Base-by-base conservation (phyloP, 2,797 vertebrate genomes). In the Pachyuromys duprasi region DNA sequence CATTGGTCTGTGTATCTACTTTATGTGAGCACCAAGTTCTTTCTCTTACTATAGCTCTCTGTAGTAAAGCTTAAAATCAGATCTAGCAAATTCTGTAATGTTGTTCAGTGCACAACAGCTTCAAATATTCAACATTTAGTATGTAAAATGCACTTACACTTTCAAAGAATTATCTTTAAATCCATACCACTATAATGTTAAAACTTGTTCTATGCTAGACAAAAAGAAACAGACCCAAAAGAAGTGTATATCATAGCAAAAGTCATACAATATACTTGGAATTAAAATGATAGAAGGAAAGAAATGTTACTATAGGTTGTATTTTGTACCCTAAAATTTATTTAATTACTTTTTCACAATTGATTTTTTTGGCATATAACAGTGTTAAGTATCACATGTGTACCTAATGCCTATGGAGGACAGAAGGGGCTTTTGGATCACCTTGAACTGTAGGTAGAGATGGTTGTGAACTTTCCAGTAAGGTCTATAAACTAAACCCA, bases 121-220 rank as follows among this genome's bases (percentile, higher is more conserved):
- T 86, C 31, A 53, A 53, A 86, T 53, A 4, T 36, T 9, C 5
- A 69, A 11, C 22, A 36, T 72, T 78, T 82, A 83, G 15, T 63
- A 55, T 49, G 31, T 12, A 13, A 60, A n/a, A n/a, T 33, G 17
- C 15, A 70, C 5, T 20, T 26, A 79, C 1, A 79, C 3, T 75
- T 80, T 86, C 26, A 69, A 92, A 90, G 17, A 90, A 18, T 69
- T 89, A 42, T 57, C 8, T 49, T 75, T 79, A 84, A 81, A 94
- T 67, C 18, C 8, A 72, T 11, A 78, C 13, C 8, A 33, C n/a
- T 36, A 39, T 20, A 20, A 53, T 87, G 45, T 45, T 28, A 76
- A 76, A 13, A 76, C 74, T 49, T 49, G 24, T 26, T 45, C 74
- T 76, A 6, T 82, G 15, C 14, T 75, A 75, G 4, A 62, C 8